A percentile compares a stretch with the other conserved stretches of the same genome.
Conservation (phyloP, 2,797 vertebrate species). For the Gobio occitaniae region DNA sequence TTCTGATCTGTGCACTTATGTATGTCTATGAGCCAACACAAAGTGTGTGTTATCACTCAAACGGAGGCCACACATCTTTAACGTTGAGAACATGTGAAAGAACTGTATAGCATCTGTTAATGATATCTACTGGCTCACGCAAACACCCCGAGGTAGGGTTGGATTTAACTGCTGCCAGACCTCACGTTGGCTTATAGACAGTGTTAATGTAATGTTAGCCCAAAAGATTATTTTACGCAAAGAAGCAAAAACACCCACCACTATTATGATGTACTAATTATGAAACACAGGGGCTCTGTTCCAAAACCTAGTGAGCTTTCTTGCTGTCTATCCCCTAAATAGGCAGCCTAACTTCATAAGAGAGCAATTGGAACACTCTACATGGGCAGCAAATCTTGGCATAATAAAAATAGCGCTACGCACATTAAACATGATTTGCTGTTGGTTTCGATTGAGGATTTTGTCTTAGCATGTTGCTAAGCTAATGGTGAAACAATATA, state of each 20-base stretch:
- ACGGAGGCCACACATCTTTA: constrained; percentile 18
- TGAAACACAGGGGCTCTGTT: constrained; percentile 6
- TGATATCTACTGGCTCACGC: constrained; percentile 32
- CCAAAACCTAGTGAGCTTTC: constrained; percentile 12
- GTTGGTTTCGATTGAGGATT: not conserved
- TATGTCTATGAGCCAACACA: constrained; percentile 64
- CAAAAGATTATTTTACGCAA: constrained; percentile 42
- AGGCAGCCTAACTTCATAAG: not conserved
- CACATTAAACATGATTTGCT: accelerated
- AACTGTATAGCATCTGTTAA: constrained; percentile 31
- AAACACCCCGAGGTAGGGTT: constrained; percentile 16
- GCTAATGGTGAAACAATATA: not conserved
- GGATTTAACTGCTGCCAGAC: constrained; percentile 27
- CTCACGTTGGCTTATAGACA: constrained; percentile 51
- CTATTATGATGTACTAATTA: constrained; percentile 2
- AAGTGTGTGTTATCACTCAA: constrained; percentile 37
- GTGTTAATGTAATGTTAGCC: constrained; percentile 40
- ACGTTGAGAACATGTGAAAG: constrained; percentile 8
- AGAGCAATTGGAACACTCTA: not conserved
- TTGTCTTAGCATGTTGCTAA: not conserved
- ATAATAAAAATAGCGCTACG: too few species aligned
- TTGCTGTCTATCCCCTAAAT: not conserved
- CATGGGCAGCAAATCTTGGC: not conserved
- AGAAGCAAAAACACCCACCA: constrained; percentile 35
- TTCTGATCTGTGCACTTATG: constrained; percentile 52